Evolutionary conservation across 2,888 invertebrate genomes (phyloP), one percentile per base, ranked within the genome.

Genomic region (Copidosoma aretas): DNA sequence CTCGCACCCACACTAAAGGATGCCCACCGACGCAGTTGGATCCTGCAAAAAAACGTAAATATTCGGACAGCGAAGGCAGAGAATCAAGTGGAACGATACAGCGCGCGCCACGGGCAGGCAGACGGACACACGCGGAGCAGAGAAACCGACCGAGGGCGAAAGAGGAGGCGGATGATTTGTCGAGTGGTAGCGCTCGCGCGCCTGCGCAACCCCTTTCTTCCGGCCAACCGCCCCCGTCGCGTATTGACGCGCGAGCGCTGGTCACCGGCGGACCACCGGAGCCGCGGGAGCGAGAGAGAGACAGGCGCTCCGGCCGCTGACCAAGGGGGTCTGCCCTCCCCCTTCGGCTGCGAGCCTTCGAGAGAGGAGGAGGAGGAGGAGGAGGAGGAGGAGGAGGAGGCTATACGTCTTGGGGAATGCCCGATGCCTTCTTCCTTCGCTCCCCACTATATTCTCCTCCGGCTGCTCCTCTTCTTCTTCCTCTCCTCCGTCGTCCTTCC

Each of bases 191-290:
- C n/a, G 25, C 22, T 64, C 70, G 72, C 63, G 68, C 66, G 62
- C 74, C 73, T 72, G 81, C 82, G 81, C 82, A 77, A 79, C 77
- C 80, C 80, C 79, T 79, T 80, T 78, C n/a, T 78, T 76, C 78
- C 78, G 10, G 39, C 46, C 51, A 21, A n/a, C 25, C 71, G 70
- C 74, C 74, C 75, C 74, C 78, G 77, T 77, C 75, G 74, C 79
- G 80, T 83, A 83, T 83, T 82, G 83, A 83, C 82, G 83, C 66
- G 64, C 43, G 41, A n/a, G 39, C 77, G 79, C 76, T 79, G 81
- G 82, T 81, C 82, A 82, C 78, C 77, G 67, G 78, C 78, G 77
- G 68, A 77, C 77, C 77, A 76, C 75, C 75, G 74, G 76, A 77
- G 54, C 62, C 14, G 43, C 32, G 19, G 53, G 21, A 5, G 43